Evolutionary conservation across 2,113 vertebrate genomes (phyloP).

Genomic region (Lophura nycthemera): DNA sequence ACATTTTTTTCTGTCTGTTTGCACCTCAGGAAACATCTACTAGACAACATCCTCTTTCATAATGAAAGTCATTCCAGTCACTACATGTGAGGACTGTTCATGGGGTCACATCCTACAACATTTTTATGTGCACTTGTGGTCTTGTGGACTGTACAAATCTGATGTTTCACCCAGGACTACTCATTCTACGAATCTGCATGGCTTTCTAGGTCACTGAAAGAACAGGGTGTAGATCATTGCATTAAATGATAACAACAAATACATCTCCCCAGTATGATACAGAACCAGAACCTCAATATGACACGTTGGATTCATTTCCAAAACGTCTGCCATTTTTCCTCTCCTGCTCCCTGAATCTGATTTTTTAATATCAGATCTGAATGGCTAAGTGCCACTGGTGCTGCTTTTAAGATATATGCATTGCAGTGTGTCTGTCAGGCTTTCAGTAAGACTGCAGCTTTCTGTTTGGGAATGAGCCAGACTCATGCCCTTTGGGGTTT

Average conservation of each 20-base stretch:
- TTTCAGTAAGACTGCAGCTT: not conserved
- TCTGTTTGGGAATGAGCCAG: not conserved
- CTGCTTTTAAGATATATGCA: not conserved
- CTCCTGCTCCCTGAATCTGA: not conserved
- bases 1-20: not conserved
- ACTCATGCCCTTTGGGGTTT: not conserved
- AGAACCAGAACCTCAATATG: not conserved
- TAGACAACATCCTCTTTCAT: not conserved
- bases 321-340: not conserved
- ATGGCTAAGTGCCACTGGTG: not conserved
- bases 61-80: not conserved
- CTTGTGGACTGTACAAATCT: not conserved
- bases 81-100: not conserved
- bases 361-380: not conserved
- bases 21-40: not conserved
- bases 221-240: not conserved
- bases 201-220: not conserved
- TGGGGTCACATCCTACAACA: not conserved
- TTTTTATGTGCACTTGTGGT: accelerated
- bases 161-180: not conserved
- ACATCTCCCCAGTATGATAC: not conserved
- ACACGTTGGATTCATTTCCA: not conserved
- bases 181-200: not conserved
- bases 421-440: not conserved
- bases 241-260: not conserved